phyloP scores from a whole-genome alignment of 1,140 invertebrate species.

The Mamestra configurata region DNA sequence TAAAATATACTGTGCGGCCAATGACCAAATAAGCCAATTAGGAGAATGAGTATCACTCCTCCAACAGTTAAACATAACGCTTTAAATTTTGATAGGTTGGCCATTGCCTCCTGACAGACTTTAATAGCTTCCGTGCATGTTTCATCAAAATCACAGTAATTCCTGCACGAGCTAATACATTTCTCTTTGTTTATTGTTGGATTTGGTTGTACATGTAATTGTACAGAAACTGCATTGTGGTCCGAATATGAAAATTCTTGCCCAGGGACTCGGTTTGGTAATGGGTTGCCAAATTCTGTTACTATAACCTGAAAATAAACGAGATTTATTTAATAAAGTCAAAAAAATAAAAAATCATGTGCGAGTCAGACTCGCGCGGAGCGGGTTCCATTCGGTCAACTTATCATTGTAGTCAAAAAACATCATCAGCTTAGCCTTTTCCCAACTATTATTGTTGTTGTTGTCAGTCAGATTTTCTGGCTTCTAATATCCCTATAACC shows the following conservation, averaged over 20 bases:
- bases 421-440: no score
- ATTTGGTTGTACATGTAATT: conserved; percentile 80
- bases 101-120: conserved; percentile 89
- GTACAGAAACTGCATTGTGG: conserved; percentile 95
- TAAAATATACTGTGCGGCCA: conserved; percentile 78
- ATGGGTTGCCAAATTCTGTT: conserved; percentile 91
- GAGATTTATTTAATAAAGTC: no score
- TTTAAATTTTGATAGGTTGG: conserved; percentile 88
- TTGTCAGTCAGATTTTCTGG: no score
- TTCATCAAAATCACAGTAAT: conserved; percentile 67
- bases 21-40: conserved; percentile 82
- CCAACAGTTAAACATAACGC: conserved; percentile 89
- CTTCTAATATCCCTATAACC: no score
- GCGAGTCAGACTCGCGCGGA: no score
- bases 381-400: no score
- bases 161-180: conserved; percentile 33
- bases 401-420: no score
- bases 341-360: no score
- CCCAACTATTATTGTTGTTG: no score
- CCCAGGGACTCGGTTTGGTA: conserved; percentile 92
- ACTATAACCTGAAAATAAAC: conserved; percentile 88
- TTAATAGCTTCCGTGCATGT: conserved; percentile 89
- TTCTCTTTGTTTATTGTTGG: conserved; percentile 57
- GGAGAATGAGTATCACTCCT: conserved; percentile 84
- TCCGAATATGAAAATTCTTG: conserved; percentile 95